A percentile compares a stretch with the other conserved stretches of the same genome.
These are phyloP conservation scores for Ramphastos sulfuratus DNA, from an alignment of 2,113 vertebrate genomes.

Conservation along the genomic window DNA sequence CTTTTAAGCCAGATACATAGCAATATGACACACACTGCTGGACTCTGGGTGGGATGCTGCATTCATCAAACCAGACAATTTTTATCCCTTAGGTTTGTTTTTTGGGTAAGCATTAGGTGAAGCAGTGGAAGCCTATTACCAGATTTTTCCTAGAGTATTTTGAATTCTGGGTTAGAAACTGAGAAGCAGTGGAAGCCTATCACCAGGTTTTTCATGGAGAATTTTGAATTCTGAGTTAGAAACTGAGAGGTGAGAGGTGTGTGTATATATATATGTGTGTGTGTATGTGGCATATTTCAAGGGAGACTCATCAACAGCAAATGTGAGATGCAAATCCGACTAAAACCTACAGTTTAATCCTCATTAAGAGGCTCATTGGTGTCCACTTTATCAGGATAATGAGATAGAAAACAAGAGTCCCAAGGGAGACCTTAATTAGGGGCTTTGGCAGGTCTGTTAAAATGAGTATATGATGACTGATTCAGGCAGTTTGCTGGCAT, in stretches of 20 bases:
- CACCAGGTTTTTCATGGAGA: neutral
- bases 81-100: neutral
- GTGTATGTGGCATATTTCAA: neutral
- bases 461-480: constrained; percentile 18
- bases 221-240: neutral
- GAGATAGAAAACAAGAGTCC: constrained; percentile 54
- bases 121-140: neutral
- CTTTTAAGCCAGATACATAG: constrained; percentile 57
- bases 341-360: constrained; percentile 57
- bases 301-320: neutral
- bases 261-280: too few species aligned
- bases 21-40: constrained; percentile 39
- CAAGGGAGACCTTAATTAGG: constrained; percentile 58
- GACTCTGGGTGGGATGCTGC: constrained; percentile 8
- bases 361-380: constrained; percentile 57
- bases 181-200: neutral
- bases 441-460: constrained; percentile 43
- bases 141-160: neutral
- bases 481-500: neutral
- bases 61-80: constrained; percentile 42
- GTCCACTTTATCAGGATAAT: constrained; percentile 68
- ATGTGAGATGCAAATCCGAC: constrained; percentile 53
- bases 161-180: neutral
- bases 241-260: neutral
- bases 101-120: neutral